phyloP scores from a whole-genome alignment of 2,888 invertebrate species.

The Scrobipalpa atriplicella region DNA sequence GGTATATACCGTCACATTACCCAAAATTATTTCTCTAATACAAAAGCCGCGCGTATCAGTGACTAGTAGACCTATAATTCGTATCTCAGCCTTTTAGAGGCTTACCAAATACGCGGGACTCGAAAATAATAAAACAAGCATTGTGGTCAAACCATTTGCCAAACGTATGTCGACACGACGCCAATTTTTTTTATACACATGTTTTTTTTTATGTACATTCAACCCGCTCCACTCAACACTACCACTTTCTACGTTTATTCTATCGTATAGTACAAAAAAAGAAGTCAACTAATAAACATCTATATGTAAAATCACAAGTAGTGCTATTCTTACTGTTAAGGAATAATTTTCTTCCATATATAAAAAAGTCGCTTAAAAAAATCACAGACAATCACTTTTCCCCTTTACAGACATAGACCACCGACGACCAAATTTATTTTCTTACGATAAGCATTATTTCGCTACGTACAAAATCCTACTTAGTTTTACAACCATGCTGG shows the following conservation, averaged over 20 bases:
- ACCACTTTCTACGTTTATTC: slow-evolving; percentile 60
- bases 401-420: slow-evolving; percentile 82
- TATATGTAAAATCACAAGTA: slow-evolving; percentile 82
- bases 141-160: slow-evolving; percentile 75
- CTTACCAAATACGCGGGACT: slow-evolving; percentile 55
- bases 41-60: slow-evolving; percentile 51
- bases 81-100: slow-evolving; percentile 45
- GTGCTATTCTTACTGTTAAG: slow-evolving; percentile 83
- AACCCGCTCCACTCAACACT: slow-evolving; percentile 68
- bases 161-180: slow-evolving; percentile 45
- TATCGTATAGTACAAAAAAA: slow-evolving; percentile 74
- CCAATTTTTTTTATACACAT: slow-evolving; percentile 43
- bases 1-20: slow-evolving; percentile 58
- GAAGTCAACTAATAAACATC: slow-evolving; percentile 75
- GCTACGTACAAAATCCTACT: slow-evolving; percentile 81
- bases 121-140: slow-evolving; percentile 56
- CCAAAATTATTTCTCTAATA: slow-evolving; percentile 68
- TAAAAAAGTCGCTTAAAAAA: slow-evolving; percentile 84
- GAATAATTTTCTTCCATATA: slow-evolving; percentile 79
- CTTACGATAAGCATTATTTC: slow-evolving; percentile 74
- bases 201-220: slow-evolving; percentile 66
- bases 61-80: slow-evolving; percentile 63
- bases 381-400: slow-evolving; percentile 83
- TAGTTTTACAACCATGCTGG: slow-evolving; percentile 83
- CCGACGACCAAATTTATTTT: slow-evolving; percentile 72